Percentiles rank a stretch among this genome's conserved stretches.
These are phyloP conservation scores for Chirona hameri DNA, from an alignment of 2,888 invertebrate species.

Conservation along the genomic window DNA sequence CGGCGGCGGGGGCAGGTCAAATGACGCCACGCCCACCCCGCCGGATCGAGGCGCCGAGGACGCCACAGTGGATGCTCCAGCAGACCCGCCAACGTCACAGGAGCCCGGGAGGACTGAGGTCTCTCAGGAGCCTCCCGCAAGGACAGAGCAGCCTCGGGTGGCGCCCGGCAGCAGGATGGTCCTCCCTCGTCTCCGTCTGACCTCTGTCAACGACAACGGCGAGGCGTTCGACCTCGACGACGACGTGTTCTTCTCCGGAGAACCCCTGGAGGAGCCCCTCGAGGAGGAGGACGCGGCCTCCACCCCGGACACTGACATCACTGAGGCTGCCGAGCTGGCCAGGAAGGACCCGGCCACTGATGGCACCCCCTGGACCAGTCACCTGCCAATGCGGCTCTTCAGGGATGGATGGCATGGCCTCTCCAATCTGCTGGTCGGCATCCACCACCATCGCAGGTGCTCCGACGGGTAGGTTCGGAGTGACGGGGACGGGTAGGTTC, in stretches of 20 bases:
- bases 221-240: not conserved
- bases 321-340: not conserved
- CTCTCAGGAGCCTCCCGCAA: too few relatives aligned
- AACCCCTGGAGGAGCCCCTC: not conserved
- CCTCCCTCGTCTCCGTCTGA: too few relatives aligned
- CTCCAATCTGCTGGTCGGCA: constrained; percentile 10
- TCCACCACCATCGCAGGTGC: not conserved
- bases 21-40: too few relatives aligned
- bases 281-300: not conserved
- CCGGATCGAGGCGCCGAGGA: too few relatives aligned
- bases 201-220: not conserved
- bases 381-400: not conserved
- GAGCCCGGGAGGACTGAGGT: too few relatives aligned
- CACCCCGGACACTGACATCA: not conserved
- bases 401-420: constrained; percentile 4
- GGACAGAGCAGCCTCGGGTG: too few relatives aligned
- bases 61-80: too few relatives aligned
- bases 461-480: not conserved
- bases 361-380: not conserved
- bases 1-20: too few relatives aligned
- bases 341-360: not conserved
- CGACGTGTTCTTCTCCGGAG: not conserved
- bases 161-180: too few relatives aligned
- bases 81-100: too few relatives aligned
- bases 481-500: too few relatives aligned